Percentiles rank a stretch among this genome's conserved stretches.
Evolutionary conservation across 1,140 invertebrate genomes (phyloP).

Genomic region (Eciton burchellii): DNA sequence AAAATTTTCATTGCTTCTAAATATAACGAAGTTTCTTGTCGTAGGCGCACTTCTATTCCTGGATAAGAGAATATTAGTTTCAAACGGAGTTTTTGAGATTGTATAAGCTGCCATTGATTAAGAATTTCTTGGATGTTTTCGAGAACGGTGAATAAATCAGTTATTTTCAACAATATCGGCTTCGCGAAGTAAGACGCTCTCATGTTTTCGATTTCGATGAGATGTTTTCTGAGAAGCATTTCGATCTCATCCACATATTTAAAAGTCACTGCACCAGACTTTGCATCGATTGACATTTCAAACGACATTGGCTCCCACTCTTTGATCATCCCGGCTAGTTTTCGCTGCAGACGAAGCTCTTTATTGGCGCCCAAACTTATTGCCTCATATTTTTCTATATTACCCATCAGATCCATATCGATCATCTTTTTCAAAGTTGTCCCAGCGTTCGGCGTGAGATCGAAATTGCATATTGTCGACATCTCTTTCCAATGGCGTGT

Average conservation of each 20-base stretch:
- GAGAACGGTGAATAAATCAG: conserved; percentile 87
- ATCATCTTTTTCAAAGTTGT: conserved; percentile 88
- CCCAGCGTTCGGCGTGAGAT: conserved; percentile 89
- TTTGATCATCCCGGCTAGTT: conserved; percentile 87
- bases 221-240: conserved; percentile 88
- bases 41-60: conserved; percentile 88
- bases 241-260: conserved; percentile 88
- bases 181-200: conserved; percentile 89
- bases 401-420: conserved; percentile 87
- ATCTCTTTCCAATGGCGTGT: conserved; percentile 91
- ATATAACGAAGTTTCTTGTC: conserved; percentile 87
- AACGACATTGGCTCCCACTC: conserved; percentile 88
- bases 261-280: conserved; percentile 85
- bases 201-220: conserved; percentile 89
- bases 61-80: conserved; percentile 89
- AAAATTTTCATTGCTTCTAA: conserved; percentile 61
- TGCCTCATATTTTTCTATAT: conserved; percentile 87
- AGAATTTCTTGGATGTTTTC: conserved; percentile 86
- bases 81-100: conserved; percentile 87
- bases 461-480: conserved; percentile 88
- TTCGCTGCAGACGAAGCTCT: conserved; percentile 88
- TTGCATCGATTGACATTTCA: conserved; percentile 81
- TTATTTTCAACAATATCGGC: conserved; percentile 87
- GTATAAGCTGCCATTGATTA: conserved; percentile 88
- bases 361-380: conserved; percentile 90